These are phyloP conservation scores for Halcyon leucocephala DNA, from an alignment of 2,797 vertebrate genomes.

Conservation along the genomic window DNA sequence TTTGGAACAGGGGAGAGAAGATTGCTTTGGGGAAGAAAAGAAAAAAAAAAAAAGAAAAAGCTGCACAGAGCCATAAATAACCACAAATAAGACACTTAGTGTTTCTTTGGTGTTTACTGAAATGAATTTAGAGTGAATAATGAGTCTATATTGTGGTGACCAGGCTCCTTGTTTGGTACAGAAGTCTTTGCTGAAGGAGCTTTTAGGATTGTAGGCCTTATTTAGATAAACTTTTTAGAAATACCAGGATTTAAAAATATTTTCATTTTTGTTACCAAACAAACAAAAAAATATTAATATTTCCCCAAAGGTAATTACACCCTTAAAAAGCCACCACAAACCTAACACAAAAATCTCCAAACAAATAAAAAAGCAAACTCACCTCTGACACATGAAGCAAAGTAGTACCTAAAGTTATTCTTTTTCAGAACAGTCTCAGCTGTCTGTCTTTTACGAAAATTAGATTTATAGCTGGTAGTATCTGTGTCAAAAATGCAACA, in stretches of 20 bases:
- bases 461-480: not conserved
- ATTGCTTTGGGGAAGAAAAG: not conserved
- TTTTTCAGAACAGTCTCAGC: not conserved
- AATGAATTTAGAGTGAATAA: slow-evolving; percentile 11
- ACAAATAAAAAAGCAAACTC: accelerated
- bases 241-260: not conserved
- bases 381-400: not conserved
- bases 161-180: not conserved
- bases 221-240: not conserved
- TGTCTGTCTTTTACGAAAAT: not conserved
- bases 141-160: not conserved
- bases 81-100: not conserved
- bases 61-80: not conserved
- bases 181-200: not conserved
- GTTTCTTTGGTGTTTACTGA: slow-evolving; percentile 12
- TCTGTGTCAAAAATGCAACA: not conserved
- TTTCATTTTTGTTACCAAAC: not conserved
- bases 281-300: not conserved
- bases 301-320: not conserved
- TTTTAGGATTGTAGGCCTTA: not conserved
- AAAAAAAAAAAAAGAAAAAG: not conserved
- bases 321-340: accelerated
- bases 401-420: not conserved
- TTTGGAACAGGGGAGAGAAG: not conserved
- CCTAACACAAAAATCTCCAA: not conserved